Base-by-base conservation (phyloP, 2,797 vertebrate genomes). In the Labeo calbasu region DNA sequence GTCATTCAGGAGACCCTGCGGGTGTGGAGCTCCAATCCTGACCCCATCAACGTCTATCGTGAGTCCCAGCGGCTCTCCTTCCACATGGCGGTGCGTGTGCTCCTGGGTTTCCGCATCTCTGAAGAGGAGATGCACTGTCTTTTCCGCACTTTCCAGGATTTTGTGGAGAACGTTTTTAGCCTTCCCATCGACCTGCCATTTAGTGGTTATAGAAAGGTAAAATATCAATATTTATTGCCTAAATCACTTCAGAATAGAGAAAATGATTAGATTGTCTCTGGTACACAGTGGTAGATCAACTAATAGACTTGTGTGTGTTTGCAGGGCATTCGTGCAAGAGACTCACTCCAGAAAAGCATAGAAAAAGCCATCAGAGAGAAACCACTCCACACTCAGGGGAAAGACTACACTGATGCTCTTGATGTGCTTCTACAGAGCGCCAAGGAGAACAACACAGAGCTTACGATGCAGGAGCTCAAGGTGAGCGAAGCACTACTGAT, bases 391-490 rank as follows among this genome's bases (percentile, higher is more conserved):
- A 94, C 96, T 0, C 96, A 98, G 86, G 96, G 96, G 86, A 99
- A 99, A 88, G 98, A 99, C 89, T 99, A 99, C 5, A 94, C 94
- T 0, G 98, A 99, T 0, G 98, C 98, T 0, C 90, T 99, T 90
- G 98, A 99, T 82, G 96, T 99, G 84, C 95, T 99, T 91, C 96
- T 99, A 4, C 96, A 97, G 88, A 99, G 98, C 0, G 97, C 97
- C 85, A 98, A 97, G 72, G 98, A 99, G 88, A 97, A 99, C 0
- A 97, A 97, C 84, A 94, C 96, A 4, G 97, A 99, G 91, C 95
- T 99, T 87, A 98, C 95, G 88, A 99, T 99, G 98, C 98, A 99
- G 91, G 98, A 99, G 77, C 94, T 99, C 68, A 99, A 99, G 98
- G 98, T 99, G 92, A 88, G 73, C 28, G 21, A 40, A 25, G 55